A percentile compares a stretch with the other conserved stretches of the same genome.
These are phyloP conservation scores for Styela clava DNA, from an alignment of 23 tunicate genomes.

Conservation along the genomic window DNA sequence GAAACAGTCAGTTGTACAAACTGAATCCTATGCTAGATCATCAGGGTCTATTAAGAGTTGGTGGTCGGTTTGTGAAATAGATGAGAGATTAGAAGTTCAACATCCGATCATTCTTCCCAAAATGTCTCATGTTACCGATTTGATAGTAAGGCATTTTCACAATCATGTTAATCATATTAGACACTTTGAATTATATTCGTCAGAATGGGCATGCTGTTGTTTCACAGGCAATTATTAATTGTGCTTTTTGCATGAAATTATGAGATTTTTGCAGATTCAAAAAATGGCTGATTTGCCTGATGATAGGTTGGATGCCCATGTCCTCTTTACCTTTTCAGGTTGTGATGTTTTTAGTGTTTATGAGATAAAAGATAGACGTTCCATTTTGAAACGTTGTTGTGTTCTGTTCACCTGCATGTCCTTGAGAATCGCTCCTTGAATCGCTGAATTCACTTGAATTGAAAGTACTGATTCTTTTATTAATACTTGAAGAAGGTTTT, in stretches of 20 bases:
- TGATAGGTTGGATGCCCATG: constrained; percentile 19
- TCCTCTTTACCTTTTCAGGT: constrained; percentile 33
- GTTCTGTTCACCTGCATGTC: constrained; percentile 28
- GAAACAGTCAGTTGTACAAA: too few species aligned
- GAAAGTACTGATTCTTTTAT: constrained; percentile 40
- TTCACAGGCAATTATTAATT: constrained; percentile 10
- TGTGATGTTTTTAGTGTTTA: constrained; percentile 38
- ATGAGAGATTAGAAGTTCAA: constrained; percentile 10
- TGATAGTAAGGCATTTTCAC: constrained; percentile 31
- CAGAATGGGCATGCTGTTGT: background rate
- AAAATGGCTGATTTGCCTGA: constrained; percentile 35
- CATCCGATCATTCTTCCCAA: constrained; percentile 30
- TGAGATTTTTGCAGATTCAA: constrained; percentile 28
- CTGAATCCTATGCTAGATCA: background rate
- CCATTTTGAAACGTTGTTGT: constrained; percentile 40
- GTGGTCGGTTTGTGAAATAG: background rate
- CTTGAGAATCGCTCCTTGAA: constrained; percentile 37
- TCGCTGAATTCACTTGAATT: background rate
- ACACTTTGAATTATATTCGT: constrained; percentile 15
- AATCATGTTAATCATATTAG: constrained; percentile 23
- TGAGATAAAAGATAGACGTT: constrained; percentile 26
- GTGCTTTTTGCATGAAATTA: constrained; percentile 34
- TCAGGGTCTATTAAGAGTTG: background rate
- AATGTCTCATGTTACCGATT: constrained; percentile 10
- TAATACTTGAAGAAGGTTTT: constrained; percentile 40